Evolutionary conservation across 2,797 vertebrate species (phyloP), one percentile per base, ranked within the genome.

Genomic region (Danio tinwini): DNA sequence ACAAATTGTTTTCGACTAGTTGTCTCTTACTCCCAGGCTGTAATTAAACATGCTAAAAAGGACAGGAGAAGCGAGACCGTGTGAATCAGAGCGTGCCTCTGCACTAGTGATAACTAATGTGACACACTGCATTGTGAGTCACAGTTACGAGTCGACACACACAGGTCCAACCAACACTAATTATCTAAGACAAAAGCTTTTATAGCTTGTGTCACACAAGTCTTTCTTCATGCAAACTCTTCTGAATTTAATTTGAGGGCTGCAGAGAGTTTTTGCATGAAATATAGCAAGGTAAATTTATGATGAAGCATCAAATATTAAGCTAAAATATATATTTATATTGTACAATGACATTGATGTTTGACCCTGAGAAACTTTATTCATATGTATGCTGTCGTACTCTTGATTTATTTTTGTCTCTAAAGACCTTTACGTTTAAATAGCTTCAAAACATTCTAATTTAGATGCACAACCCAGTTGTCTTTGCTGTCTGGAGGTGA

Each of bases 31-130:
- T 89, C 82, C 76, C 75, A 73, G 80, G 85, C 83, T 78, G 82
- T 89, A 89, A 91, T 92, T 90, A 89, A 83, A 89, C 86, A 88
- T 88, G 87, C 86, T 89, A 86, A 90, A 91, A 87, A 81, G 85
- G 88, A 81, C 74, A 82, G 68, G 85, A 85, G 85, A 87, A 81
- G 85, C 76, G 62, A 77, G 80, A 85, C 83, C 59, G 72, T 77
- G 78, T 87, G 81, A 84, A 52, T 56, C 49, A 29, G 37, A 39
- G 19, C 17, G 5, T 61, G 55, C 40, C 39, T 45, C 17, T 47
- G 58, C 12, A 42, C 9, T 37, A 45, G 40, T 17, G 58, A 17
- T 29, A 76, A 62, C 74, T 79, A 76, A 75, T 56, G 69, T 65
- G 72, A 80, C 82, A 59, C 44, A 50, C 8, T 65, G 39, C 78